Conservation (phyloP, 2,888 invertebrate genomes). For the Sepiola atlantica region DNA sequence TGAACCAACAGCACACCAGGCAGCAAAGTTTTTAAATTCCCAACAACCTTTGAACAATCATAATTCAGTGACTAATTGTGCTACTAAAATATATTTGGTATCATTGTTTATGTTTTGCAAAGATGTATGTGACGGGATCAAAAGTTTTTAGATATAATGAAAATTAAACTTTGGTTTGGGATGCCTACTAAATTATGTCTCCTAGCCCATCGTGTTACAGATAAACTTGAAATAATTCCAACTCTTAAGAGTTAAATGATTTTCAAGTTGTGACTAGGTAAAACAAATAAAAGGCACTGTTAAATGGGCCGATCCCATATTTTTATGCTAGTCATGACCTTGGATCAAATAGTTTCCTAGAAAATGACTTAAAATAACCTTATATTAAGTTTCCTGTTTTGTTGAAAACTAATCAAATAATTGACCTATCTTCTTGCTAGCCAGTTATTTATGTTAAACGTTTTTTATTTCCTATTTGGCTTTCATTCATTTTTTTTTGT, state of each 20-base stretch:
- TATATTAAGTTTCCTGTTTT: background rate
- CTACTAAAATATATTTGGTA: no score
- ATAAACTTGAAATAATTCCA: background rate
- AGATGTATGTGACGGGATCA: no score
- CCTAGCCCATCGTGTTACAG: no score
- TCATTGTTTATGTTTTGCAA: no score
- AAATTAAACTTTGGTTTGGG: no score
- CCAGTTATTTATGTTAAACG: background rate
- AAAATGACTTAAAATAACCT: background rate
- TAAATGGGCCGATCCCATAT: background rate
- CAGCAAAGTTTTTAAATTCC: no score
- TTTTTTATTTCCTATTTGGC: background rate
- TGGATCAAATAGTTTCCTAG: background rate
- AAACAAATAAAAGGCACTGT: background rate
- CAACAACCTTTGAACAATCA: no score
- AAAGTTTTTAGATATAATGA: no score
- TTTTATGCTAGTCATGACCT: conserved; percentile 3
- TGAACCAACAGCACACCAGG: no score
- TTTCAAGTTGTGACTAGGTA: background rate
- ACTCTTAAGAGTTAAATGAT: background rate
- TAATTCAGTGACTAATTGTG: no score
- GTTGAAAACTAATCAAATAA: conserved; percentile 16
- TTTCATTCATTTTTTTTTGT: background rate
- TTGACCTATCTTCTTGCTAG: background rate
- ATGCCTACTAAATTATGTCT: no score